Conservation (phyloP, 2,797 vertebrate species). For the Gobionotothen gibberifrons region DNA sequence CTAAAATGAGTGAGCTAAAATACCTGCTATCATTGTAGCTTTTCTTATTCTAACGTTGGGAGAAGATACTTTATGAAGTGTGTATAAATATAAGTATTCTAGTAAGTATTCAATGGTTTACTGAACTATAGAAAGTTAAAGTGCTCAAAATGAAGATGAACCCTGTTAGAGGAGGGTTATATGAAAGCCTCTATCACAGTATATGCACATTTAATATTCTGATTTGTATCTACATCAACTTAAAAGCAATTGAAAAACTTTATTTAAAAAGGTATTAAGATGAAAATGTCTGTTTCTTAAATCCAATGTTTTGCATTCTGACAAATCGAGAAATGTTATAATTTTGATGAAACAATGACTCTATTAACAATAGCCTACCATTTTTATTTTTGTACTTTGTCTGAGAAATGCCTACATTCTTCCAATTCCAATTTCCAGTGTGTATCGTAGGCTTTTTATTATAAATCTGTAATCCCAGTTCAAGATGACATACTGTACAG, state of each 20-base stretch:
- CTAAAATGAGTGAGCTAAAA: neutral
- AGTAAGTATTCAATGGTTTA: too few relatives aligned
- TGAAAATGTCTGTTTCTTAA: neutral
- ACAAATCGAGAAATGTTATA: neutral
- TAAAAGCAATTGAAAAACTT: neutral
- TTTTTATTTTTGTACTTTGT: neutral
- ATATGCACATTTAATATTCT: neutral
- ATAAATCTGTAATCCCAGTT: neutral
- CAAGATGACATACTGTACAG: neutral
- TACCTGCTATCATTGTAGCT: neutral
- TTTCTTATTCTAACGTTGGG: neutral
- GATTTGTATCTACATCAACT: neutral
- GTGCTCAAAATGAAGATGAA: neutral
- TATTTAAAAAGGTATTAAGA: neutral
- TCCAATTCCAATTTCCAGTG: neutral
- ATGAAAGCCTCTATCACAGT: neutral
- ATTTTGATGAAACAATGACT: neutral
- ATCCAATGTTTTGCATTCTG: neutral
- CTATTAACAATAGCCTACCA: neutral
- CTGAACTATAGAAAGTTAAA: neutral
- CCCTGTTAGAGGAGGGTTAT: neutral
- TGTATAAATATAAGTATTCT: too few relatives aligned
- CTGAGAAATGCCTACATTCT: accelerated
- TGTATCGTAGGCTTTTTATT: neutral
- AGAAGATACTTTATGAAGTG: neutral